Conservation (phyloP, 2,113 vertebrate species). For the Procavia capensis region DNA sequence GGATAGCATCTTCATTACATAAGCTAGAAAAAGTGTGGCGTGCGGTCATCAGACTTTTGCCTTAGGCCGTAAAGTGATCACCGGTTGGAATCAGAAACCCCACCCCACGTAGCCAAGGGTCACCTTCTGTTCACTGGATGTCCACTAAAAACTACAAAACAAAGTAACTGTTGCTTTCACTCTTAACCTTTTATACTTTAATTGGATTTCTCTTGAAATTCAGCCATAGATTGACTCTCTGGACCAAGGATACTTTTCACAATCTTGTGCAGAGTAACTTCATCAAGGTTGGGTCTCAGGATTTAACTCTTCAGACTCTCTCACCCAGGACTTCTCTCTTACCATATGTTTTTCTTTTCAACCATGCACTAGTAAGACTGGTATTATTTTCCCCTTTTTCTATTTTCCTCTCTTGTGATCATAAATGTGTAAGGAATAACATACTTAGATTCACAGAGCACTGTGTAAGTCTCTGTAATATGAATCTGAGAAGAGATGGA, state of each 20-base stretch:
- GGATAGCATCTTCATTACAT: conserved; percentile 37
- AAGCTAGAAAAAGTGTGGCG: conserved; percentile 18
- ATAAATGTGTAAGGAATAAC: not conserved
- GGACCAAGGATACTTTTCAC: not conserved
- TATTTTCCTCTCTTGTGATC: not conserved
- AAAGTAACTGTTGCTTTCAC: not conserved
- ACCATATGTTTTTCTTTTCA: not conserved
- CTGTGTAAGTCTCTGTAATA: not conserved
- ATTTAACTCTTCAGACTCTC: not conserved
- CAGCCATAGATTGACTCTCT: not conserved
- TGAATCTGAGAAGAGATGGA: conserved; percentile 67
- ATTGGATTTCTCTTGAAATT: conserved; percentile 48
- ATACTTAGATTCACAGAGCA: not conserved
- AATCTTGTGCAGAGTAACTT: not conserved
- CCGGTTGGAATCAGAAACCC: conserved; percentile 43
- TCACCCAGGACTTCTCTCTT: not conserved
- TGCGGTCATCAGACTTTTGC: conserved; percentile 45
- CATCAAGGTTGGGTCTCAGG: not conserved
- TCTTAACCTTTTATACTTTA: not conserved
- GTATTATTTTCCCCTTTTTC: not conserved
- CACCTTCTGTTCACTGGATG: not conserved
- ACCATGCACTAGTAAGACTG: not conserved
- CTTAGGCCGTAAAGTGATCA: conserved; percentile 52
- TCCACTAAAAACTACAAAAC: not conserved
- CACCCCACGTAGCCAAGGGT: not conserved